Conservation (phyloP, 1,140 invertebrate species). For the Drosophila kepulauana region DNA sequence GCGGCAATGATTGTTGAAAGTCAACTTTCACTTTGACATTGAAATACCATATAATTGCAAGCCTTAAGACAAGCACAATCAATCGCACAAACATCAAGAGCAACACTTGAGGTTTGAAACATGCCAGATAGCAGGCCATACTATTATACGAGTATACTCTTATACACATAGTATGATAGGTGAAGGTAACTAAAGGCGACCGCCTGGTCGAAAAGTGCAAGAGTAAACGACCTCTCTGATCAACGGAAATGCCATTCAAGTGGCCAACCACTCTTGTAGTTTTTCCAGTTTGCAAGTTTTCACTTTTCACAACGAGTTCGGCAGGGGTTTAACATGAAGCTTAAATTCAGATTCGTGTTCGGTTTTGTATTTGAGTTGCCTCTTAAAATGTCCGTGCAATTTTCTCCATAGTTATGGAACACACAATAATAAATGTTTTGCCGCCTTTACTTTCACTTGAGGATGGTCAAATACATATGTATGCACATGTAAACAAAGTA, state of each 20-base stretch:
- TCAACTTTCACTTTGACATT: conserved; percentile 85
- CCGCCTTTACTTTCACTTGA: conserved; percentile 71
- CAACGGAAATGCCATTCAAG: conserved; percentile 65
- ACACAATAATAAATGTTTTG: conserved; percentile 28
- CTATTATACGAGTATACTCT: neutral
- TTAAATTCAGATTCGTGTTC: conserved; percentile 12
- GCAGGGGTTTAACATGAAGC: neutral
- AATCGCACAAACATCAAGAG: conserved; percentile 13
- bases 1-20: conserved; percentile 46
- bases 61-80: conserved; percentile 12
- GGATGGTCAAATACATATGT: conserved; percentile 18
- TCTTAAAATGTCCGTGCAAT: conserved; percentile 58
- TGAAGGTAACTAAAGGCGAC: conserved; percentile 62
- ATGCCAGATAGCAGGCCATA: conserved; percentile 36
- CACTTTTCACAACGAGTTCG: conserved; percentile 77
- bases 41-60: conserved; percentile 79
- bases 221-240: conserved; percentile 73
- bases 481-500: conserved; percentile 5
- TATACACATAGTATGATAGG: conserved; percentile 13
- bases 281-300: conserved; percentile 80
- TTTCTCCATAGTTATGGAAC: conserved; percentile 41
- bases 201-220: conserved; percentile 28
- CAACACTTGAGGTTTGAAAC: conserved; percentile 28
- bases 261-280: conserved; percentile 46
- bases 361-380: neutral